Evolutionary conservation across 2,888 invertebrate species (phyloP), one percentile per base, ranked within the genome.

Genomic region (Ectemnius lituratus): DNA sequence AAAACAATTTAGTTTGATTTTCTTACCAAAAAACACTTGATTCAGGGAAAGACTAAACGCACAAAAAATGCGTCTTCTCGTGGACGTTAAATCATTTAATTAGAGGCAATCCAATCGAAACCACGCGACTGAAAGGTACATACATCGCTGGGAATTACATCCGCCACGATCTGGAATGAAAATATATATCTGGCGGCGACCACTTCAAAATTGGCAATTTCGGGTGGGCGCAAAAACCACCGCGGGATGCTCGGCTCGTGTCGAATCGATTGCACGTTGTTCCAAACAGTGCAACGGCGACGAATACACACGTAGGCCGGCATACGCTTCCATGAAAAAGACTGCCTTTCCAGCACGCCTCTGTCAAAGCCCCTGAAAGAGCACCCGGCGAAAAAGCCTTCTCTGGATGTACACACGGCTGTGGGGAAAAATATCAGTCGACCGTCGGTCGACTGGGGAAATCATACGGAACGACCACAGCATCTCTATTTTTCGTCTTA

Each of bases 51-150:
- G 2, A 23, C 3, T 3, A 3, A 23, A 23, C 23, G 23, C 23
- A 23, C 3, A 23, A 23, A 23, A 23, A 2, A 23, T 23, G 3
- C 23, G 23, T 23, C 52, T 11, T 52, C 18, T 52, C 37, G 37
- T 1, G 37, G 8, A 37, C 37, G 37, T 37, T 60, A 27, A 27
- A 28, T 37, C 49, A 65, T 78, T 76, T 62, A 71, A 69, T 73
- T 70, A 66, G 66, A 67, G 23, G 27, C 57, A 78, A 78, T 81
- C 71, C 71, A 81, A 70, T 69, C 71, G 69, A 73, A 78, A 76
- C 58, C 62, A 61, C 61, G 63, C 65, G 64, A 37, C 37, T 11
- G 62, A 75, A 73, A 62, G 56, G 52, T 52, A 52, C n/a, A 52
- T 45, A 63, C 37, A 62, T 13, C 11, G 47, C 16, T 52, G 16